Percentiles rank a stretch among this genome's conserved stretches.
Evolutionary conservation across 2,797 vertebrate genomes (phyloP).

Genomic region (Tinamus major): DNA sequence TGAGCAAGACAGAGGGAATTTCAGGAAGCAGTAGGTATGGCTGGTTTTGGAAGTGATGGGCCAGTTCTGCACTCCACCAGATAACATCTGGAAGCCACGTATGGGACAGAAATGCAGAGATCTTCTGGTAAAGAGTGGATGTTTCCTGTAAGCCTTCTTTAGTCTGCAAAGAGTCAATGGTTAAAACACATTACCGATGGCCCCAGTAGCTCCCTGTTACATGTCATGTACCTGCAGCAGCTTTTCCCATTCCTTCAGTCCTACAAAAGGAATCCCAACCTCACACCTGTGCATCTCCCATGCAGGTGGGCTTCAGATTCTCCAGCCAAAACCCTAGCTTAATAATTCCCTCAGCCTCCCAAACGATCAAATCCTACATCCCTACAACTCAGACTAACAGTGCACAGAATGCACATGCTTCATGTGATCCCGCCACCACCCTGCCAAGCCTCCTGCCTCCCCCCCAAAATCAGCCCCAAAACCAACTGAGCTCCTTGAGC

Average conservation of each 20-base stretch:
- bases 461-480: background rate
- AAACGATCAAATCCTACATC: background rate
- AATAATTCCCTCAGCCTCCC: background rate
- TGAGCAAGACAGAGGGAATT: slow-evolving; percentile 73
- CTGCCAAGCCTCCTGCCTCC: background rate
- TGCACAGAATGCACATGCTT: background rate
- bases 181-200: background rate
- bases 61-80: slow-evolving; percentile 74
- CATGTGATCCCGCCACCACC: background rate
- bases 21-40: slow-evolving; percentile 33
- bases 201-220: background rate
- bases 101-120: slow-evolving; percentile 73
- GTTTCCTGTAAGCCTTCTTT: slow-evolving; percentile 22
- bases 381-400: background rate
- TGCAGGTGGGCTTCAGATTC: background rate
- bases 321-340: background rate
- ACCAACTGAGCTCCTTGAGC: background rate
- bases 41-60: slow-evolving; percentile 52
- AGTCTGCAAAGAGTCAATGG: slow-evolving; percentile 62
- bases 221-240: background rate
- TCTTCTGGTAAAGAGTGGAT: slow-evolving; percentile 66
- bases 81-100: slow-evolving; percentile 59
- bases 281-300: background rate
- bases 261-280: background rate
- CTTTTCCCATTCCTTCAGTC: background rate